Base-by-base conservation (phyloP, 2,888 invertebrate genomes). In the Agrilus cyanescens region DNA sequence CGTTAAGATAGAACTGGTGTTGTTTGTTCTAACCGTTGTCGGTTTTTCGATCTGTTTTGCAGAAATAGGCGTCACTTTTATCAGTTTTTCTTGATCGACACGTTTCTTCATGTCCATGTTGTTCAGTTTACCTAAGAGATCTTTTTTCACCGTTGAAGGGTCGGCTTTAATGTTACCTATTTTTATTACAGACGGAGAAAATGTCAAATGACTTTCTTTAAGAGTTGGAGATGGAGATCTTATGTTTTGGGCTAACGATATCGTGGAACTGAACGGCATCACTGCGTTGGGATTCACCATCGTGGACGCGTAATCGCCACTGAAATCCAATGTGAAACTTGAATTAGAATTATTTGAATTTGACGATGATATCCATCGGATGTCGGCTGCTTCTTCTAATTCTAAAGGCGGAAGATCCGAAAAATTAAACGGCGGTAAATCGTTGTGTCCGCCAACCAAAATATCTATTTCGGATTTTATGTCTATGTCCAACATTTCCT, bases 221-320 rank as follows among this genome's bases (percentile, higher is more conserved):
- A 76, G 71, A 50, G 76, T 74, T 7, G 82, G 82, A 53, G 80
- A 80, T 7, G 73, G 72, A 15, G 74, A 67, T 14, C 77, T 71
- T 20, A 59, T 52, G 43, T 50, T 62, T 40, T 59, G 59, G 31
- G 71, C 60, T 15, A 71, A 70, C 45, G 78, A 76, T 50, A 82
- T 76, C 4, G 44, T 40, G 2, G 44, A 40, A 29, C 14, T 36
- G 32, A 83, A 72, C 2, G 91, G 90, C 81, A 90, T 84, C 34
- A 90, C 89, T 18, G 85, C 86, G 59, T 87, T 89, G 4, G 91
- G 91, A 68, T 91, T 90, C 4, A 91, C 91, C 77, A 90, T 81
- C 50, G 86, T 80, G 1, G 61, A 56, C 33, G 81, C 82, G 59
- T 85, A 85, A 8, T 77, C 77, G 18, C 78, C 76, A 57, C 75